Evolutionary conservation across 2,797 vertebrate genomes (phyloP).

Genomic region (Hoplostethus atlanticus): DNA sequence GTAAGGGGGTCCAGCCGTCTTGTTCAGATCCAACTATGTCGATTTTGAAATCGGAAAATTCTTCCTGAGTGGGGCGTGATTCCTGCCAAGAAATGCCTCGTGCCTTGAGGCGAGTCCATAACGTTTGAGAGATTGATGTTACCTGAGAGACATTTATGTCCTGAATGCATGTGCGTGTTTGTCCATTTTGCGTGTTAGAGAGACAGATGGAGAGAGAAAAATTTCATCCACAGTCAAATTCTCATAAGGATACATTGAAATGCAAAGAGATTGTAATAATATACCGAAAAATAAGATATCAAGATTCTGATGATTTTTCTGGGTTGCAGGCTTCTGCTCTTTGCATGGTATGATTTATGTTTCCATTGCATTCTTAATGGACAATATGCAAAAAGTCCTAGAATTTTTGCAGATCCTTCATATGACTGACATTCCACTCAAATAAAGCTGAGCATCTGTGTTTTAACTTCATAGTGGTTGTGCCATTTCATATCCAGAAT

Average conservation of each 20-base stretch:
- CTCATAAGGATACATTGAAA: neutral
- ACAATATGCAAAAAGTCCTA: too few species aligned
- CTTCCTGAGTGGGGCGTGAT: conserved; percentile 40
- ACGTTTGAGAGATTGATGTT: conserved; percentile 73
- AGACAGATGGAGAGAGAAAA: conserved; percentile 19
- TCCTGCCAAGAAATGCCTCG: conserved; percentile 70
- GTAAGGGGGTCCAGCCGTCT: conserved; percentile 39
- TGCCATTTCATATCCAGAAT: too few species aligned
- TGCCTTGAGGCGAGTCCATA: conserved; percentile 62
- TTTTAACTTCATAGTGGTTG: too few species aligned
- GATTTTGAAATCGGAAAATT: conserved; percentile 76
- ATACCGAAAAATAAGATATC: neutral
- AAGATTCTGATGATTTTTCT: neutral
- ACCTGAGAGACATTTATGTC: conserved; percentile 61
- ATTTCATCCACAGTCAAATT: neutral
- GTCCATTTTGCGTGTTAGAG: conserved; percentile 7
- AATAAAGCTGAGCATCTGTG: too few species aligned
- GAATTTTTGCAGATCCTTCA: neutral
- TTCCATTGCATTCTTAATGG: too few species aligned
- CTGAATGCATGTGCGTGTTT: conserved; percentile 30
- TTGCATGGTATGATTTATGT: too few species aligned
- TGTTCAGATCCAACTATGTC: conserved; percentile 59
- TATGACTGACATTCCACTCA: conserved; percentile 2
- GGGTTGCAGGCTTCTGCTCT: too few species aligned
- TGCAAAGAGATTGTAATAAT: neutral